phyloP scores from a whole-genome alignment of 1,140 invertebrate species.

The Halictus rubicundus region DNA sequence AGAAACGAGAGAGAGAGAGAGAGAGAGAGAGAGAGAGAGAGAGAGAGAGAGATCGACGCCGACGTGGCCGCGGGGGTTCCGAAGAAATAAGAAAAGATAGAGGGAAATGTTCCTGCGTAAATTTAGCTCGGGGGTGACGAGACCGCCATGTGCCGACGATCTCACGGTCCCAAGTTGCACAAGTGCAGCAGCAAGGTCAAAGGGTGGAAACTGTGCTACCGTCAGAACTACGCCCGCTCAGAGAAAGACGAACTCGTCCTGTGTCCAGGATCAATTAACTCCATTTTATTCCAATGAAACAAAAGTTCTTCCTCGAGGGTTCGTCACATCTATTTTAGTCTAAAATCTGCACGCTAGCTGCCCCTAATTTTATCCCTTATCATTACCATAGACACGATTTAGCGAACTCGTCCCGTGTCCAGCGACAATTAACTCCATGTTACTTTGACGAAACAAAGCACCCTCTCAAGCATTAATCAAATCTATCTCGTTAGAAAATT shows the following conservation, averaged over 20 bases:
- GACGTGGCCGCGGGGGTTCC: constrained; percentile 28
- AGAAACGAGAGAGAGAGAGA: constrained; percentile 48
- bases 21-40: constrained; percentile 48
- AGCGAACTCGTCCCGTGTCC: too few species aligned
- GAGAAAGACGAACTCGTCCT: background rate
- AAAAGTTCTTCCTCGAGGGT: too few species aligned
- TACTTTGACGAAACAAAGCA: too few species aligned
- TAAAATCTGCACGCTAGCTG: too few species aligned
- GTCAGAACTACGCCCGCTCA: background rate
- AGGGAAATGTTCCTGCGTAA: constrained; percentile 65
- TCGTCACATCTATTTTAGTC: too few species aligned
- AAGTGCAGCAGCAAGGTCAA: constrained; percentile 64
- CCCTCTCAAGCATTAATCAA: too few species aligned
- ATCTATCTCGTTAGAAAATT: too few species aligned
- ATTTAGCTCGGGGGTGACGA: constrained; percentile 63
- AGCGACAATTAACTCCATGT: too few species aligned
- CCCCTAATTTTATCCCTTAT: too few species aligned
- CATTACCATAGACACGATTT: too few species aligned
- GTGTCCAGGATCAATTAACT: background rate
- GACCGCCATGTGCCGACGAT: constrained; percentile 70
- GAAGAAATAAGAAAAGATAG: constrained; percentile 50
- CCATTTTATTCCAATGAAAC: too few species aligned
- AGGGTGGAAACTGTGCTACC: constrained; percentile 46
- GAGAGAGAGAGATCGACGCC: constrained; percentile 35
- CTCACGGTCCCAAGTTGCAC: constrained; percentile 69